Evolutionary conservation across 2,797 vertebrate genomes (phyloP), one percentile per base, ranked within the genome.

Genomic region (Hydrocynus forskahlii): DNA sequence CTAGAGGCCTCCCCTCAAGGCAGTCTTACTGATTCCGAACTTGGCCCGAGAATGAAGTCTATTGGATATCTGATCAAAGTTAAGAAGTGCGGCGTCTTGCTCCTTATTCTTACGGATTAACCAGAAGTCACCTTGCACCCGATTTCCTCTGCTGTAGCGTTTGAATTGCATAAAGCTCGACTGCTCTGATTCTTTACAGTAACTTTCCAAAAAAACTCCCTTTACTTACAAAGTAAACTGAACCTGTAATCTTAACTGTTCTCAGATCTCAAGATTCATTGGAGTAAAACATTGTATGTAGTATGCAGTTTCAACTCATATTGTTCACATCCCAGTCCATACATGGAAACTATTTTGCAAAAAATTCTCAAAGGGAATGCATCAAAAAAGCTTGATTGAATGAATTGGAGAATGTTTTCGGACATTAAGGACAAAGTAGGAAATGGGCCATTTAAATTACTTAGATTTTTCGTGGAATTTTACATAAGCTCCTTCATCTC

Each of bases 11-110:
- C 85, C 88, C 90, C 90, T 90, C 83, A 76, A 88, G 88, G 91
- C 90, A 81, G 91, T 87, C 89, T 87, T 87, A 89, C 86, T 81
- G 89, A 87, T 91, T 88, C 88, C 91, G 92, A 92, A 89, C 79
- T 91, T 89, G 84, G 86, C 87, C 88, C 60, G 83, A 85, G 87
- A 16, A 4, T 62, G 21, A 72, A 67, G 21, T 87, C 91, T 94
- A 95, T 94, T 82, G 92, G 91, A 94, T 91, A 94, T 93, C 93
- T 94, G 95, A 94, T 95, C 93, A 94, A 93, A 93, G 93, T 90
- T 86, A 91, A 81, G 88, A 91, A 88, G 89, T 86, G 86, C 92
- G 90, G 91, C 87, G 89, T 89, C 91, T 94, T 92, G 91, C 89
- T 93, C 89, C 92, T 93, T 94, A 91, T 94, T 93, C 90, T 91